Percentiles rank a stretch among this genome's conserved stretches.
These are phyloP conservation scores for Cinclus cinclus DNA, from an alignment of 2,113 vertebrate genomes.

Conservation along the genomic window DNA sequence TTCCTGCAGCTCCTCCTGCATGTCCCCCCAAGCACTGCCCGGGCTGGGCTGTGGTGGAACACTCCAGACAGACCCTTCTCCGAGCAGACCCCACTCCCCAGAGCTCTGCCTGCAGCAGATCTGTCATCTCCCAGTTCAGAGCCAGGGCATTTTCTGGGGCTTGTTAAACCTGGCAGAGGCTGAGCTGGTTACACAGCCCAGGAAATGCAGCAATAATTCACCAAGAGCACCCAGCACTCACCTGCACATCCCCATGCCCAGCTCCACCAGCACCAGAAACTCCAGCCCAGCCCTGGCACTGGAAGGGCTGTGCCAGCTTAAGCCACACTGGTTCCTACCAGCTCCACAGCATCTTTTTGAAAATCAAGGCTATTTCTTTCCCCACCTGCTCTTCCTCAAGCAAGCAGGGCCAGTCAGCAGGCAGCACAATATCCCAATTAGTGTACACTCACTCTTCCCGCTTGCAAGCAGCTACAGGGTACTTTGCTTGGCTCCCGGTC, in stretches of 20 bases:
- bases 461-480: neutral
- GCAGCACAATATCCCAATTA: slow-evolving; percentile 29
- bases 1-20: neutral
- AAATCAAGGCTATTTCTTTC: slow-evolving; percentile 28
- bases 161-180: neutral
- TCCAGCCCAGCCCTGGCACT: neutral
- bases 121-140: neutral
- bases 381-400: slow-evolving; percentile 22
- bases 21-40: rapidly evolving
- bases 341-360: neutral
- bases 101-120: neutral
- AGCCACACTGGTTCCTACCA: neutral
- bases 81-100: neutral
- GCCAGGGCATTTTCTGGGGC: neutral
- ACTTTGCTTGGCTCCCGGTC: neutral
- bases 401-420: neutral
- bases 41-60: neutral
- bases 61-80: neutral
- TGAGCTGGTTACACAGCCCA: neutral
- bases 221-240: neutral
- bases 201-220: neutral
- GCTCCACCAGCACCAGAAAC: neutral
- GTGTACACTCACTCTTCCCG: neutral
- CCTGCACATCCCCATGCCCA: neutral
- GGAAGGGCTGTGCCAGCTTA: neutral